Conservation (phyloP, 2,888 invertebrate genomes). For the Cheilosia vulpina region DNA sequence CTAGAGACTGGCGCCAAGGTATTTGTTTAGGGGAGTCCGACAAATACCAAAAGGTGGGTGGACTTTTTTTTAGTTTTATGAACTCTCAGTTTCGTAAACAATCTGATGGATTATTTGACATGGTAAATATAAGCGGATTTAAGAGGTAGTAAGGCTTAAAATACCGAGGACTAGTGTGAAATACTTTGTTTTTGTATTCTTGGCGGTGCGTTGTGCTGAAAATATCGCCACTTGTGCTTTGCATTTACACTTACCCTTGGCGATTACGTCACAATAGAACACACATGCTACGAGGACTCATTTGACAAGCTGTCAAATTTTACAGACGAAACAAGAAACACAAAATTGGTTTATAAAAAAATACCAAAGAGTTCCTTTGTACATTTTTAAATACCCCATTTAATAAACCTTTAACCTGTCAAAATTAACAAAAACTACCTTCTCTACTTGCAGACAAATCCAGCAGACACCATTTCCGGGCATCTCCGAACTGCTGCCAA, state of each 20-base stretch:
- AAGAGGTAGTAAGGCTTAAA: too few species aligned
- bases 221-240: too few species aligned
- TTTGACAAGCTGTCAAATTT: too few species aligned
- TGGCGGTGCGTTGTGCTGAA: neutral
- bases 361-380: too few species aligned
- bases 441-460: slow-evolving; percentile 56
- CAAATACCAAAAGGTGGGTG: neutral
- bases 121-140: too few species aligned
- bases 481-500: slow-evolving; percentile 89
- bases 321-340: too few species aligned
- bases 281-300: too few species aligned
- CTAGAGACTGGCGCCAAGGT: slow-evolving; percentile 18
- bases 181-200: neutral
- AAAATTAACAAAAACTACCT: neutral
- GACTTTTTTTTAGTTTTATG: neutral
- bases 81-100: neutral
- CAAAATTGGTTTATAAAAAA: too few species aligned
- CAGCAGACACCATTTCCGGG: slow-evolving; percentile 83
- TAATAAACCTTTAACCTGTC: neutral
- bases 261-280: too few species aligned
- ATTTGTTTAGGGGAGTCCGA: neutral
- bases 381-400: neutral
- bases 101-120: neutral
- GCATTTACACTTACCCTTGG: too few species aligned
- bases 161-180: too few species aligned